Percentiles rank a stretch among this genome's conserved stretches.
Evolutionary conservation across 2,113 vertebrate genomes (phyloP).

Genomic region (Misgurnus anguillicaudatus): DNA sequence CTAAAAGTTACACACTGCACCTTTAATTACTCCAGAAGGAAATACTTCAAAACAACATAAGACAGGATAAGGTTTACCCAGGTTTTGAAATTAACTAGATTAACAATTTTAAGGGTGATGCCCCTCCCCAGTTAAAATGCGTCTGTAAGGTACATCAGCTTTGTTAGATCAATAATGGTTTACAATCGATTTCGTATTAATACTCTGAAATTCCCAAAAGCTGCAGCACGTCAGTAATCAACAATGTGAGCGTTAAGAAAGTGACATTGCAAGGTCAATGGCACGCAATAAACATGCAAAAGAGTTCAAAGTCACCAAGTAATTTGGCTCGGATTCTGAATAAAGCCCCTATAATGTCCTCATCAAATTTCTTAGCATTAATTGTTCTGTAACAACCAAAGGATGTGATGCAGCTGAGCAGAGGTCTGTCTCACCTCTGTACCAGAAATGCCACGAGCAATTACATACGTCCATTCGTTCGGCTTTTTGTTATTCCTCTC

Average conservation of each 20-base stretch:
- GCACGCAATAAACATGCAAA: slow-evolving; percentile 1
- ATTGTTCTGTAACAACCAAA: slow-evolving; percentile 2
- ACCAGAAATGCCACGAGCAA: neutral
- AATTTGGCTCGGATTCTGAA: neutral
- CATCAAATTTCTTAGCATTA: slow-evolving; percentile 4
- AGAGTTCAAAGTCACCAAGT: no score
- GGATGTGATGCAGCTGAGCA: neutral
- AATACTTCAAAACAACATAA: no score
- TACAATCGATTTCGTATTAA: neutral
- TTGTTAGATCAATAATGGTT: neutral
- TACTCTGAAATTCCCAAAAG: neutral
- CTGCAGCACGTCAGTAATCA: slow-evolving; percentile 6
- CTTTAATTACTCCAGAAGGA: no score
- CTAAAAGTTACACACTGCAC: no score
- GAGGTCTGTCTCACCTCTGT: neutral
- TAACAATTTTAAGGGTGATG: no score
- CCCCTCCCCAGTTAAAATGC: no score
- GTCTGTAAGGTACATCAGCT: neutral
- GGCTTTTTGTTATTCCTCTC: slow-evolving; percentile 18
- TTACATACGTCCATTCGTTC: slow-evolving; percentile 28
- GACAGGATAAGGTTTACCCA: no score
- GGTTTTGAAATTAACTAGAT: no score
- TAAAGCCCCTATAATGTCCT: neutral
- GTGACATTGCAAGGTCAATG: slow-evolving; percentile 6
- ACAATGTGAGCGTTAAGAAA: neutral